phyloP scores from a whole-genome alignment of 2,113 vertebrate species.

The Perca flavescens region DNA sequence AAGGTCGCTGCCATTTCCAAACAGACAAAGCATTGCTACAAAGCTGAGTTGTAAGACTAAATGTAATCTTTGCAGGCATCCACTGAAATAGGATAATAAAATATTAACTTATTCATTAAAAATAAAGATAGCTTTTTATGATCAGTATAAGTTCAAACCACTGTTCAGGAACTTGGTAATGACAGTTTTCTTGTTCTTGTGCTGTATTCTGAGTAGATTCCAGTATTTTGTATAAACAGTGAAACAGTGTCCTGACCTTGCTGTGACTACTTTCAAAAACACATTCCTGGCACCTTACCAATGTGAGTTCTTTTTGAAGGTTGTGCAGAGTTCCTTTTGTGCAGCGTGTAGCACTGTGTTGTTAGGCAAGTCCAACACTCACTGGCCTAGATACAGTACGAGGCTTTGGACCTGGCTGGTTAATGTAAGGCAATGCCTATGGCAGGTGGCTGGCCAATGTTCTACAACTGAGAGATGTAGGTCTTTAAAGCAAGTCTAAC shows the following conservation, averaged over 20 bases:
- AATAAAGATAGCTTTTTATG: conserved; percentile 13
- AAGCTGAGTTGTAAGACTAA: background rate
- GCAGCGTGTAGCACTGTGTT: conserved; percentile 7
- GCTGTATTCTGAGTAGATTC: background rate
- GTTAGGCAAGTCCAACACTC: conserved; percentile 2
- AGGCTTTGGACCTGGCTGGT: background rate
- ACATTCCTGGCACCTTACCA: conserved; percentile 27
- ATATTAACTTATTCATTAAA: conserved; percentile 29
- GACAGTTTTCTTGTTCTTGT: background rate
- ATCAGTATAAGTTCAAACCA: background rate
- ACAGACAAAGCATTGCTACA: conserved; percentile 3
- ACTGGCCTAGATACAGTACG: conserved; percentile 21
- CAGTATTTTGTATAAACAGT: conserved; percentile 27
- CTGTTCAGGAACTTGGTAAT: background rate
- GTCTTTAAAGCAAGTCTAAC: background rate
- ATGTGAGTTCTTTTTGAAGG: conserved; percentile 38
- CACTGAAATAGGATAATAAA: conserved; percentile 14
- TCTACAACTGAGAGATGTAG: background rate
- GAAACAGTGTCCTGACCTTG: conserved; percentile 29
- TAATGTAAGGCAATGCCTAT: background rate
- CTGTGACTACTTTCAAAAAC: conserved; percentile 20
- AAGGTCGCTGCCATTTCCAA: conserved; percentile 26
- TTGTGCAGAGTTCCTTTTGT: conserved; percentile 24
- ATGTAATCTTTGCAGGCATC: background rate
- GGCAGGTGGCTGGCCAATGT: background rate